A percentile compares a stretch with the other conserved stretches of the same genome.
These are phyloP conservation scores for Lepidiolamprologus cunningtoni DNA, from an alignment of 2,113 vertebrate species.

Conservation along the genomic window DNA sequence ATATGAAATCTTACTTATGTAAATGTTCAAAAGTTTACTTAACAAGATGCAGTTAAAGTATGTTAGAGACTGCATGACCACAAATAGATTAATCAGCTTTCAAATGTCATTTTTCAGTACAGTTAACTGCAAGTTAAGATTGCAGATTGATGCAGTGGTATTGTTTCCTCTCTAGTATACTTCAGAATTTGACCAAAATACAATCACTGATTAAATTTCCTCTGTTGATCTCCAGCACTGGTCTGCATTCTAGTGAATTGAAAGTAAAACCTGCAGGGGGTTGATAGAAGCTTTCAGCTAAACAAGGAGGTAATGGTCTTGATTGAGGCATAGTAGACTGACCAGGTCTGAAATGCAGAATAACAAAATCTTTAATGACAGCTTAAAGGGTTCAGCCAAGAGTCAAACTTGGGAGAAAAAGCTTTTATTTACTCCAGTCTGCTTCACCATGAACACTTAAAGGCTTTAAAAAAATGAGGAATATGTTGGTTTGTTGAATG, in stretches of 20 bases:
- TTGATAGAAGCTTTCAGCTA: not conserved
- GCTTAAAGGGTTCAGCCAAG: not conserved
- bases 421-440: not conserved
- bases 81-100: not conserved
- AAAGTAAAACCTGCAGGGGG: not conserved
- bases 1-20: not conserved
- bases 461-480: not conserved
- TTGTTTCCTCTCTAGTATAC: not conserved
- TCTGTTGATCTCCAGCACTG: not conserved
- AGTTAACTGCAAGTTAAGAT: not conserved
- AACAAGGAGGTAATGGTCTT: not conserved
- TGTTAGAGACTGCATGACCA: not conserved
- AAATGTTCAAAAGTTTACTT: not conserved
- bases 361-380: not conserved
- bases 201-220: not conserved
- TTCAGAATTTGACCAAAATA: not conserved
- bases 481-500: not conserved
- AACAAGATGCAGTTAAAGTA: not conserved
- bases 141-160: not conserved
- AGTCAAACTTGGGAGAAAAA: not conserved
- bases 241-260: not conserved
- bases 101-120: not conserved
- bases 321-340: not conserved
- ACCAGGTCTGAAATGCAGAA: not conserved
- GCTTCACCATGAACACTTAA: not conserved